Conservation (phyloP, 2,113 vertebrate species). For the Sardina pilchardus region DNA sequence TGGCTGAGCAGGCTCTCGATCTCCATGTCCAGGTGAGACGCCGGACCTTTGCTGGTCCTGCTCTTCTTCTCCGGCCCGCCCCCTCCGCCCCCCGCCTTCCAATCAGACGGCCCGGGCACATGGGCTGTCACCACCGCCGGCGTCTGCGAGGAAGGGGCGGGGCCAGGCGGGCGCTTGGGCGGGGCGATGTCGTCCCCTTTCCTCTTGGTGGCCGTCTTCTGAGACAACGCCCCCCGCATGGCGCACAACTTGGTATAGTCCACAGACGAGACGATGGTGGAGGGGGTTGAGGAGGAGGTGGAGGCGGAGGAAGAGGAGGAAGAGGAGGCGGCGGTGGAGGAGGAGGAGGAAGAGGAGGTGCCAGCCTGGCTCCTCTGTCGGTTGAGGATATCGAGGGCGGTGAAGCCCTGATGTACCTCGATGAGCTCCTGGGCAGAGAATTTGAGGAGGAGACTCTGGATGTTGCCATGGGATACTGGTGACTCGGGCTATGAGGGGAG, state of each 20-base stretch:
- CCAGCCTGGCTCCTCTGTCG: background rate
- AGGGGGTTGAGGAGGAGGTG: conserved; percentile 38
- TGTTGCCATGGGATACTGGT: conserved; percentile 74
- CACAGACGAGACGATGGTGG: conserved; percentile 83
- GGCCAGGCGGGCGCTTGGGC: conserved; percentile 42
- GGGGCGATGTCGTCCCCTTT: conserved; percentile 70
- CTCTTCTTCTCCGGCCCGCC: conserved; percentile 77
- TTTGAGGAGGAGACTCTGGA: conserved; percentile 88
- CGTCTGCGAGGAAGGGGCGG: conserved; percentile 61
- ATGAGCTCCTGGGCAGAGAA: conserved; percentile 92
- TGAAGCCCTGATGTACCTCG: conserved; percentile 76
- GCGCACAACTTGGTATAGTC: conserved; percentile 91
- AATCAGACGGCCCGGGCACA: conserved; percentile 63
- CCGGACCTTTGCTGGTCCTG: conserved; percentile 74
- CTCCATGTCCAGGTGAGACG: conserved; percentile 88
- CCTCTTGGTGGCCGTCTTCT: conserved; percentile 69
- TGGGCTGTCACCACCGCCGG: conserved; percentile 61
- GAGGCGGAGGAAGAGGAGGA: conserved; percentile 40
- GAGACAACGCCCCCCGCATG: conserved; percentile 79
- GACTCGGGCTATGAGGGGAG: conserved; percentile 72
- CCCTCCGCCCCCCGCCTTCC: conserved; percentile 60
- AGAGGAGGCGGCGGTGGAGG: conserved; percentile 47
- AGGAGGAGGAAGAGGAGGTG: background rate
- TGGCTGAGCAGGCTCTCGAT: conserved; percentile 90
- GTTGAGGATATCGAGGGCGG: conserved; percentile 39